Conservation (phyloP, 2,888 invertebrate genomes). For the Melanotus villosus region DNA sequence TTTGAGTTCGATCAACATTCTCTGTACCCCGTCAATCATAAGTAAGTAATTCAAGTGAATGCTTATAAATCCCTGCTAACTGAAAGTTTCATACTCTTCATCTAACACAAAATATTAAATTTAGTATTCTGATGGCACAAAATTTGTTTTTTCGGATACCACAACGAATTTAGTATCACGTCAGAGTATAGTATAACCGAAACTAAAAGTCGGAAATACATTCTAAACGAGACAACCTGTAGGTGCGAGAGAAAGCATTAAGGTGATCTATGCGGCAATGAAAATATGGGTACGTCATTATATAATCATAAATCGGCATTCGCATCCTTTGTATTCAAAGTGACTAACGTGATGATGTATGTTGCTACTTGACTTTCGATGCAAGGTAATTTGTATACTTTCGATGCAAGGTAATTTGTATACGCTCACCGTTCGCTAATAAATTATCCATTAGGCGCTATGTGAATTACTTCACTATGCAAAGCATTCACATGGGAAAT, state of each 20-base stretch:
- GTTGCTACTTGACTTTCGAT: constrained; percentile 27
- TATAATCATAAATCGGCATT: constrained; percentile 24
- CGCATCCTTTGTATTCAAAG: constrained; percentile 31
- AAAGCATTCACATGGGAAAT: constrained; percentile 16
- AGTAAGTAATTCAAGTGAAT: too few relatives aligned
- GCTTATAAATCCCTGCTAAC: too few relatives aligned
- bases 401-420: constrained; percentile 31
- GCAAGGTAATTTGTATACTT: too few relatives aligned
- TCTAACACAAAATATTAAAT: too few relatives aligned
- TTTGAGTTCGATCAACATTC: too few relatives aligned
- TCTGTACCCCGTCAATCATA: too few relatives aligned
- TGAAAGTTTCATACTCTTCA: too few relatives aligned
- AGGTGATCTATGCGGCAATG: constrained; percentile 11
- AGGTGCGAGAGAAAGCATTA: not conserved
- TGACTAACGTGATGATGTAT: constrained; percentile 28
- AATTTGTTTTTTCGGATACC: too few relatives aligned
- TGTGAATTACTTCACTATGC: constrained; percentile 31
- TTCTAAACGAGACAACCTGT: not conserved
- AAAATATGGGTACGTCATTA: constrained; percentile 15
- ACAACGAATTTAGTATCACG: too few relatives aligned
- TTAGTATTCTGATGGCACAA: too few relatives aligned
- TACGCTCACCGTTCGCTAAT: constrained; percentile 26
- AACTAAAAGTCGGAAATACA: too few relatives aligned
- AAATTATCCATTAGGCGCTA: constrained; percentile 29
- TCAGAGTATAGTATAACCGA: too few relatives aligned